These are phyloP conservation scores for Eufriesea mexicana DNA, from an alignment of 1,140 invertebrate genomes.

Conservation along the genomic window DNA sequence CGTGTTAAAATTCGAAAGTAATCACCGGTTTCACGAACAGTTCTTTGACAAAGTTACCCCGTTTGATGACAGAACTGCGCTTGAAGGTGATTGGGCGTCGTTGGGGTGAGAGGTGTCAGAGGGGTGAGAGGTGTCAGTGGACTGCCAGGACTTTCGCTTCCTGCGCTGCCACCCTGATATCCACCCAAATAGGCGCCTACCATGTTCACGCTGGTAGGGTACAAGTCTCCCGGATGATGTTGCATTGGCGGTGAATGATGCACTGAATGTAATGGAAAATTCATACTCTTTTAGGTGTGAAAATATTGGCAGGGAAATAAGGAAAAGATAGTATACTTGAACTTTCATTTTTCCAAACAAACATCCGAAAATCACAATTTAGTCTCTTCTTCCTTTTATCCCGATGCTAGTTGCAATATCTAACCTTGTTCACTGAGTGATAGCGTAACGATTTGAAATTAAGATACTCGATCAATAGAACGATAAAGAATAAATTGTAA, in stretches of 20 bases:
- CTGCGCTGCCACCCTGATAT: conserved; percentile 73
- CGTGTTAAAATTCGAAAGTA: neutral
- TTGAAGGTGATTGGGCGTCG: conserved; percentile 73
- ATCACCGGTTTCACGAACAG: neutral
- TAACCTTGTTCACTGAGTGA: too few species aligned
- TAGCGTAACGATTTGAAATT: too few species aligned
- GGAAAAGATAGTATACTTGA: too few species aligned
- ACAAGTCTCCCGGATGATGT: conserved; percentile 73
- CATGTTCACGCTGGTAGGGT: conserved; percentile 66
- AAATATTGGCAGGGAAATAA: too few species aligned
- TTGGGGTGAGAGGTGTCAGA: conserved; percentile 73
- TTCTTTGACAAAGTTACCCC: conserved; percentile 56
- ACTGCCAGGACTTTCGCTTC: conserved; percentile 75
- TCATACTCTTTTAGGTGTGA: neutral
- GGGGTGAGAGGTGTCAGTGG: conserved; percentile 74
- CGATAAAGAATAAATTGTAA: too few species aligned
- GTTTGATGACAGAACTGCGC: conserved; percentile 73
- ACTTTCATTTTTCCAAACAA: too few species aligned
- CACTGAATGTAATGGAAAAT: conserved; percentile 62
- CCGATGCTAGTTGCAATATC: too few species aligned
- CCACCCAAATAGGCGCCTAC: conserved; percentile 71
- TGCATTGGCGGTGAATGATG: conserved; percentile 74
- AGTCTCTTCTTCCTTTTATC: too few species aligned
- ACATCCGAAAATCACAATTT: too few species aligned
- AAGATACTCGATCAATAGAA: too few species aligned